Conservation (phyloP, 2,113 vertebrate species). For the Pteruthius melanotis region DNA sequence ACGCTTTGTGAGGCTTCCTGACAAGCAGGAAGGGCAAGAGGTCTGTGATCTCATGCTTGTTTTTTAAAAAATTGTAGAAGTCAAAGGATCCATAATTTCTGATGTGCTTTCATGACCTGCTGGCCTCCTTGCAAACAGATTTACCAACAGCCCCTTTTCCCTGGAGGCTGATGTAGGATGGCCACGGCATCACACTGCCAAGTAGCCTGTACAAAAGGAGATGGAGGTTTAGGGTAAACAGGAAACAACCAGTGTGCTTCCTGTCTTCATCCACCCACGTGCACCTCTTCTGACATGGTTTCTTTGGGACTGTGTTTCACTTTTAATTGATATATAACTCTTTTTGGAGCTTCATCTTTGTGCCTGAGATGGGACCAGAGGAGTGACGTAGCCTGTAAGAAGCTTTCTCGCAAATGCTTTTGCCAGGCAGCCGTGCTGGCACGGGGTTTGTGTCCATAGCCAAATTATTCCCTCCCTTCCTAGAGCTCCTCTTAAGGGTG, state of each 20-base stretch:
- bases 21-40: neutral
- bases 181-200: accelerated
- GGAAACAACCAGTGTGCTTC: neutral
- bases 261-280: neutral
- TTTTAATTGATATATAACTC: neutral
- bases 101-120: neutral
- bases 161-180: neutral
- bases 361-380: neutral
- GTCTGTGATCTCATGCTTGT: neutral
- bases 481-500: neutral
- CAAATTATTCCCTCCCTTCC: neutral
- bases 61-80: neutral
- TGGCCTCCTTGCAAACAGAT: neutral
- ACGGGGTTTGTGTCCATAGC: neutral
- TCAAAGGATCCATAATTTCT: neutral
- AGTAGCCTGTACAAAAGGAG: neutral
- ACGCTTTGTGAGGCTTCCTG: neutral
- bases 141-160: neutral
- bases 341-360: neutral
- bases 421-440: neutral
- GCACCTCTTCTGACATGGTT: neutral
- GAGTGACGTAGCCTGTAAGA: neutral
- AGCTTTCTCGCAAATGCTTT: neutral
- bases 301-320: neutral
- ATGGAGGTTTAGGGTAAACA: neutral